phyloP scores from a whole-genome alignment of 1,140 invertebrate genomes.

The Drosophila sproati region DNA sequence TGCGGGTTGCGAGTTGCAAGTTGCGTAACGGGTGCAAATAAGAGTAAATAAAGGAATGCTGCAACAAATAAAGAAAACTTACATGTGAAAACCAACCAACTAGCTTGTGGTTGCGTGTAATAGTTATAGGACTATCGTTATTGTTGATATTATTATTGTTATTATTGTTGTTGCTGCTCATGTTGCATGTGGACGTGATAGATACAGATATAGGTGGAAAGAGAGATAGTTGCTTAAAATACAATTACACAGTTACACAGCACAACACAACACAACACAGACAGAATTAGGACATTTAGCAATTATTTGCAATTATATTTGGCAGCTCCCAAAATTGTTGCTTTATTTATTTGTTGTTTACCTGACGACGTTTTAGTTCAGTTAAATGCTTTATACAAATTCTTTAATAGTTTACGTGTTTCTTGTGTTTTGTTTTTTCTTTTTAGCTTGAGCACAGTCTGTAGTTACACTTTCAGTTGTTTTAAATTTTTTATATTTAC shows the following conservation, averaged over 20 bases:
- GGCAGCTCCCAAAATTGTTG: slow-evolving; percentile 47
- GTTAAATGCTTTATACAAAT: slow-evolving; percentile 51
- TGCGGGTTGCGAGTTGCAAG: slow-evolving; percentile 37
- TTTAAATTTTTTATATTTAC: slow-evolving; percentile 32
- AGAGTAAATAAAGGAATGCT: slow-evolving; percentile 27
- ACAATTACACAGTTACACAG: slow-evolving; percentile 24
- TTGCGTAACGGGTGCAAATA: slow-evolving; percentile 29
- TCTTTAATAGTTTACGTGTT: slow-evolving; percentile 25
- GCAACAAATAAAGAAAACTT: slow-evolving; percentile 63
- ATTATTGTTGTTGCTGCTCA: slow-evolving; percentile 43
- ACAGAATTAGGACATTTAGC: slow-evolving; percentile 29
- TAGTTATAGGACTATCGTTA: slow-evolving; percentile 44
- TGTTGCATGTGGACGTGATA: slow-evolving; percentile 35
- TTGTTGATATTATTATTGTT: slow-evolving; percentile 29
- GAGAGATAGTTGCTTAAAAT: neutral
- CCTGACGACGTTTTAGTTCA: slow-evolving; percentile 50
- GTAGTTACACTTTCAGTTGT: slow-evolving; percentile 75
- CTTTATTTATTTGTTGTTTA: slow-evolving; percentile 41
- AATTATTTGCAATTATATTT: neutral
- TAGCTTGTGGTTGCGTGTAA: slow-evolving; percentile 60
- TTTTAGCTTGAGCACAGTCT: slow-evolving; percentile 67
- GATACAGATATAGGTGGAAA: slow-evolving; percentile 4
- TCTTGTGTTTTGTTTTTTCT: slow-evolving; percentile 7
- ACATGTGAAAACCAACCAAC: slow-evolving; percentile 75
- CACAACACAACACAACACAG: slow-evolving; percentile 22